Conservation (phyloP, 2,797 vertebrate genomes). For the Cyclura pinguis region DNA sequence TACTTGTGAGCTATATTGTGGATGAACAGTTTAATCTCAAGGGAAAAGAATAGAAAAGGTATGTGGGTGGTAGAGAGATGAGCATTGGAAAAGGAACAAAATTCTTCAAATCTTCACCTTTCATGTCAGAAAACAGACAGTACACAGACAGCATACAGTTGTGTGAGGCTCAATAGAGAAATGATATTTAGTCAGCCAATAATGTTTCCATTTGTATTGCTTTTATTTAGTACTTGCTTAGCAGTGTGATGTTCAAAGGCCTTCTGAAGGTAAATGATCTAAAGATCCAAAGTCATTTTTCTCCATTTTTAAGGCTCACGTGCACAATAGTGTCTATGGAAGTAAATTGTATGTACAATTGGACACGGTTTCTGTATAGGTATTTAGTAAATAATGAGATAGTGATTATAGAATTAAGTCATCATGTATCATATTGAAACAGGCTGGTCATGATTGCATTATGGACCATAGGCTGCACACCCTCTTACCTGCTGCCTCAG, state of each 20-base stretch:
- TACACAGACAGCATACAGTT: background rate
- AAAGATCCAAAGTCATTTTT: background rate
- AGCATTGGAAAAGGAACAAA: background rate
- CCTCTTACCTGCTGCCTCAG: background rate
- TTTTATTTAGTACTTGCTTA: conserved; percentile 23
- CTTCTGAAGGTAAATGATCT: conserved; percentile 12
- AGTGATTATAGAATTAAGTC: background rate
- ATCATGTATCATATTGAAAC: background rate
- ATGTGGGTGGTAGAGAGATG: background rate
- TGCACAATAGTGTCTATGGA: background rate
- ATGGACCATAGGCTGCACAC: background rate
- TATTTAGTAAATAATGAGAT: background rate
- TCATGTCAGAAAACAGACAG: conserved; percentile 2
- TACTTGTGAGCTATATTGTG: conserved; percentile 19
- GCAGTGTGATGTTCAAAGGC: background rate
- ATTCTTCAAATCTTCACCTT: conserved; percentile 10
- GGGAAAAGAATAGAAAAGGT: background rate
- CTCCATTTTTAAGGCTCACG: background rate
- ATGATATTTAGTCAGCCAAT: background rate
- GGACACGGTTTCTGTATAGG: background rate
- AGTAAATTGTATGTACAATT: background rate
- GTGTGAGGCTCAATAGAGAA: background rate
- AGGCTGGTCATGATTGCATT: background rate
- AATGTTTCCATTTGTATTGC: conserved; percentile 18
- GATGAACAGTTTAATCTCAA: conserved; percentile 3